phyloP scores from a whole-genome alignment of 1,140 invertebrate species.

The Heliconius congener region DNA sequence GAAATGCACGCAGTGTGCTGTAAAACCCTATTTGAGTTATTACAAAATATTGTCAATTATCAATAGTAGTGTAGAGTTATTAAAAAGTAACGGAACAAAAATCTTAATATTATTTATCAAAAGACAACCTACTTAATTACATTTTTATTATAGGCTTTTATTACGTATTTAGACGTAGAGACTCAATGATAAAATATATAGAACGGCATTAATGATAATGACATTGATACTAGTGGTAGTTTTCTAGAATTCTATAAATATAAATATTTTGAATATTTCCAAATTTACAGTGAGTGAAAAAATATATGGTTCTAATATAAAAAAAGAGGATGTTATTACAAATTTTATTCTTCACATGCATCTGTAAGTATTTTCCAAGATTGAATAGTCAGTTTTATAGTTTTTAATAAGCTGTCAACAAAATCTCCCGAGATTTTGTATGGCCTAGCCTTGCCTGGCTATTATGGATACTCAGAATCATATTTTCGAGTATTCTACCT shows the following conservation, averaged over 20 bases:
- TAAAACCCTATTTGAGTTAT: background rate
- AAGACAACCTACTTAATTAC: background rate
- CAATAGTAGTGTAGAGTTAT: background rate
- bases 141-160: background rate
- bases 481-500: too few species aligned
- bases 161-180: background rate
- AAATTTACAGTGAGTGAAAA: background rate
- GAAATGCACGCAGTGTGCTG: background rate
- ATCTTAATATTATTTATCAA: background rate
- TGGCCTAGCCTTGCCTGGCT: too few species aligned
- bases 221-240: background rate
- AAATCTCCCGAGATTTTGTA: too few species aligned
- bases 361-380: background rate
- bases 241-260: background rate
- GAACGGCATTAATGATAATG: background rate
- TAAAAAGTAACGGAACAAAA: background rate
- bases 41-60: background rate
- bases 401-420: background rate
- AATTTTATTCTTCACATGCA: background rate
- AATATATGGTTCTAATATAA: background rate
- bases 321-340: background rate
- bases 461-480: too few species aligned
- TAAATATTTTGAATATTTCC: background rate
- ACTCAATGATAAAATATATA: constrained; percentile 11
- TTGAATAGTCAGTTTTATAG: background rate